phyloP scores from a whole-genome alignment of 2,113 vertebrate genomes.

The Mesembrinibis cayennensis region DNA sequence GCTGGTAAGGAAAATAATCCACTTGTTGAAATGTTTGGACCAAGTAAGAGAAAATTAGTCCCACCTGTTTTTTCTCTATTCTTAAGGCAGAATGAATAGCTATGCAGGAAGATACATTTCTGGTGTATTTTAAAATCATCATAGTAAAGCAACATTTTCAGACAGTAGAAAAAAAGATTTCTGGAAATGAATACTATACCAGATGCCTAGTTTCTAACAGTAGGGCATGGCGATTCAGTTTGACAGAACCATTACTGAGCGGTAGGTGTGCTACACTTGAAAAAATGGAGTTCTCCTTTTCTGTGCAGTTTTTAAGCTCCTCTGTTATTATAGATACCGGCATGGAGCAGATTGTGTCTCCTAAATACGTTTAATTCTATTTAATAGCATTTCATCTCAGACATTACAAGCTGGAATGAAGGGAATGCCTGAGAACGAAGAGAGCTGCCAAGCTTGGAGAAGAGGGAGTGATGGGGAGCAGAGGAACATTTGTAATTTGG shows the following conservation, averaged over 20 bases:
- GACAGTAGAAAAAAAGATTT: neutral
- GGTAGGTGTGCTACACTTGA: neutral
- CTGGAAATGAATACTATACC: neutral
- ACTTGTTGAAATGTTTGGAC: constrained; percentile 28
- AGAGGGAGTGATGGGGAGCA: neutral
- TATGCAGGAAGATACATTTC: constrained; percentile 12
- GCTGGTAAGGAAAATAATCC: constrained; percentile 20
- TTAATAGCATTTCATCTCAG: neutral
- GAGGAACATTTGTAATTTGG: neutral
- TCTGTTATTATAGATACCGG: neutral
- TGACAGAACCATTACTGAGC: neutral
- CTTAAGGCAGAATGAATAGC: neutral
- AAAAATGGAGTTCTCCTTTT: neutral
- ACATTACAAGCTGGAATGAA: neutral
- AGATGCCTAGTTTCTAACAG: constrained; percentile 9
- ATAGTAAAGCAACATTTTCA: constrained; percentile 9
- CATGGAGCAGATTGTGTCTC: neutral
- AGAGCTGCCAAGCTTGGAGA: neutral
- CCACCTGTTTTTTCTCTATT: constrained; percentile 16
- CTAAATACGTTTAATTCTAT: constrained; percentile 1
- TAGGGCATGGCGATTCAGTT: neutral
- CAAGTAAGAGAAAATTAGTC: neutral
- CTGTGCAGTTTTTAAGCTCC: neutral
- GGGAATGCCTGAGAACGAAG: neutral
- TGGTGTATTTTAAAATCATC: neutral